Conservation (phyloP, 1,140 invertebrate genomes). For the Harlomillsia oculata region DNA sequence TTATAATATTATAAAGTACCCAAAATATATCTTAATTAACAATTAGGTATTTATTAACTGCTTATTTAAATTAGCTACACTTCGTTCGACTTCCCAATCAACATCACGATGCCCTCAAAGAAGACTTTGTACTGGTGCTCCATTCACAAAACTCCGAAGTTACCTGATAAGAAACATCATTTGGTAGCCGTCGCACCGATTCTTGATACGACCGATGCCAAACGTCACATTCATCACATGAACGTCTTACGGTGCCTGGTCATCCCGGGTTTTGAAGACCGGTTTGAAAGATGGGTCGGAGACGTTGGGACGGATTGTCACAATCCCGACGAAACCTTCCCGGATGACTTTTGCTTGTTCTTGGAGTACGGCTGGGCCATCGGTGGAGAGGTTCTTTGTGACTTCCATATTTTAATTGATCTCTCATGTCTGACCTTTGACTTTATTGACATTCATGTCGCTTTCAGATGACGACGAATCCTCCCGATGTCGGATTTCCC, state of each 20-base stretch:
- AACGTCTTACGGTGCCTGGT: background rate
- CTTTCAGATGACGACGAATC: background rate
- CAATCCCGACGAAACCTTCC: background rate
- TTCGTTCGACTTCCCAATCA: background rate
- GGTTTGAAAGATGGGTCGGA: background rate
- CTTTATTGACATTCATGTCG: too few species aligned
- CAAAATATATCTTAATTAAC: too few species aligned
- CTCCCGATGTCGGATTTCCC: slow-evolving; percentile 7
- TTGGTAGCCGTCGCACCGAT: too few species aligned
- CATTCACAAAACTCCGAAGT: background rate
- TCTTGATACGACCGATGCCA: too few species aligned
- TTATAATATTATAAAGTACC: too few species aligned
- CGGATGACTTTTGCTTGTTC: background rate
- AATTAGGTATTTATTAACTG: too few species aligned
- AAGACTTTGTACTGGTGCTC: background rate
- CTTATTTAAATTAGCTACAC: background rate
- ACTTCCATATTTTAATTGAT: too few species aligned
- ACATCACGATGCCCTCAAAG: background rate
- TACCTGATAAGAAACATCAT: background rate
- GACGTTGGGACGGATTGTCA: slow-evolving; percentile 2
- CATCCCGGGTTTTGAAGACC: background rate
- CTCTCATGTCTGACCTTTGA: too few species aligned
- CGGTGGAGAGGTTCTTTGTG: slow-evolving; percentile 7
- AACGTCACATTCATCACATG: slow-evolving; percentile 2
- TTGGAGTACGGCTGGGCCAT: background rate